Base-by-base conservation (phyloP, 2,797 vertebrate genomes). In the Mus caroli region DNA sequence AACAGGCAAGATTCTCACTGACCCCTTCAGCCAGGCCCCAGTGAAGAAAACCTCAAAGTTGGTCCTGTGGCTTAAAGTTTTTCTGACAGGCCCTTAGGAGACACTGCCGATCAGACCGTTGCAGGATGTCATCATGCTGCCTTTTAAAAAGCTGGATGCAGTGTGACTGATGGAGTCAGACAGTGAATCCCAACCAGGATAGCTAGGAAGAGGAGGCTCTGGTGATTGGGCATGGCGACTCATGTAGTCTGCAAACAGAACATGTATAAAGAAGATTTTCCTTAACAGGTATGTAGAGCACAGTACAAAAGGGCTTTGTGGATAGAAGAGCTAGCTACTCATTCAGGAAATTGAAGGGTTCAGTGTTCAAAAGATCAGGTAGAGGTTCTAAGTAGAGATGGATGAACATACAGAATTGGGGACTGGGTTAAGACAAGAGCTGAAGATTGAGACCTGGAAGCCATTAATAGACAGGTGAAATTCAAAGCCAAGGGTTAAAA, bases 401-500 rank as follows among this genome's bases (percentile, higher is more conserved):
- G 46, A 40, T 67, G 31, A 62, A 82, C 71, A 52, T 52, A 46
- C 0, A 88, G 26, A 20, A 28, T 40, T 93, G 94, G 24, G 56
- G 22, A 78, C 28, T 89, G 31, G 77, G 50, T 93, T 83, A 60
- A 75, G 83, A 82, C 82, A 34, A 84, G 73, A 86, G 20, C 46
- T 62, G 26, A 96, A n/a, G 46, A 37, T 19, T 73, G 60, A 86
- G 64, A 94, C 52, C 40, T 96, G n/a, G 52, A 40, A 94, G 26
- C 88, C 11, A 28, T 77, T 86, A 82, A 8, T 58, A 78, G 58
- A 19, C 46, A 93, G 56, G 31, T 52, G 14, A 93, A 93, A 93
- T 64, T 64, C 52, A 34, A 95, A 94, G 40, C 40, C 40, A 86
- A 43, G 73, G 46, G 7, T 75, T 80, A 89, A 94, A 94, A 91